Conservation (phyloP, 2,113 vertebrate genomes). For the Genyomyrus donnyi region DNA sequence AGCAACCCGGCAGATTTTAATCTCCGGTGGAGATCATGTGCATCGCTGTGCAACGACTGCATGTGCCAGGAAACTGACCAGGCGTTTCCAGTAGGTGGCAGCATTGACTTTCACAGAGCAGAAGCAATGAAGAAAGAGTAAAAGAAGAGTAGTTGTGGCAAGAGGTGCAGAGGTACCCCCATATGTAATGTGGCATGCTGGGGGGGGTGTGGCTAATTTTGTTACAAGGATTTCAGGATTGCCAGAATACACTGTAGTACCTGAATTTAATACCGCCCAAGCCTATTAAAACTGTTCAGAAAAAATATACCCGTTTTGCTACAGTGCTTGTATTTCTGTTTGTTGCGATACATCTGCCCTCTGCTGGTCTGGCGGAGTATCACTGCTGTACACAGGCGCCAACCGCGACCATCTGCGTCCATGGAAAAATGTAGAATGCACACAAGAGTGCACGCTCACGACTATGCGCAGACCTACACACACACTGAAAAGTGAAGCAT, state of each 20-base stretch:
- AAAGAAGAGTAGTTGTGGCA: not conserved
- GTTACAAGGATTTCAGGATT: not conserved
- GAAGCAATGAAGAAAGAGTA: not conserved
- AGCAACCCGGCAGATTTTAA: not conserved
- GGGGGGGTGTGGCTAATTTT: not conserved
- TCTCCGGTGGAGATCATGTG: not conserved
- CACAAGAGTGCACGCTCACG: not conserved
- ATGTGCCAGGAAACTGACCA: not conserved
- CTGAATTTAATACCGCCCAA: not conserved
- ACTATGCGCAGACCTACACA: not conserved
- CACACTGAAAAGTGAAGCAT: not conserved
- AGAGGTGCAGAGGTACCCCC: not conserved
- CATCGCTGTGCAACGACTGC: not conserved
- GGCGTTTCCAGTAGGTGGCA: not conserved
- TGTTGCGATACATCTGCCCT: not conserved
- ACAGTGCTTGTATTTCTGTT: not conserved
- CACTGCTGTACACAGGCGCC: not conserved
- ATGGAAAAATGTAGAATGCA: too few species aligned
- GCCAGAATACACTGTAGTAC: not conserved
- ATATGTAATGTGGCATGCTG: not conserved
- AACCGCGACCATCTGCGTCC: not conserved
- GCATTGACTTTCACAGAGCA: not conserved
- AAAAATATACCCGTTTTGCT: not conserved
- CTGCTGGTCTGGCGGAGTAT: not conserved
- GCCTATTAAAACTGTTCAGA: not conserved